These are phyloP conservation scores for Malurus alboscapulatus DNA, from an alignment of 2,113 vertebrate species.

Conservation along the genomic window DNA sequence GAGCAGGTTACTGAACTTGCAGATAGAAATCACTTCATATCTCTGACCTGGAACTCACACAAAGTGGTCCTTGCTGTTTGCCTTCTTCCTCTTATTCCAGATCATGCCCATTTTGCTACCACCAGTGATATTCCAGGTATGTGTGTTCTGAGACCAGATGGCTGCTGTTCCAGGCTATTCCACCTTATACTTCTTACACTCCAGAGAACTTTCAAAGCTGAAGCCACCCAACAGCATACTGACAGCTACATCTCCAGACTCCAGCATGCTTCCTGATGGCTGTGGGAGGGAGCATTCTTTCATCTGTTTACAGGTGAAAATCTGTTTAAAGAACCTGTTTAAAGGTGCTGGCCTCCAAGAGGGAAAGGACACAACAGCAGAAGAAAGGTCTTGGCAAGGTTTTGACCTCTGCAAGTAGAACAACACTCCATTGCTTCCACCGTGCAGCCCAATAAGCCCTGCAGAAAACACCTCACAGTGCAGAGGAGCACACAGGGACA, in stretches of 20 bases:
- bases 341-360: neutral
- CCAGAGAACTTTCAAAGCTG: neutral
- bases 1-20: neutral
- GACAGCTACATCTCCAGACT: neutral
- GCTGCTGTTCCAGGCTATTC: neutral
- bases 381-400: neutral
- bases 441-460: neutral
- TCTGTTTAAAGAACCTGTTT: neutral
- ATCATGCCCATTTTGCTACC: rapidly evolving
- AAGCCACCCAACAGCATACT: neutral
- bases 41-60: neutral
- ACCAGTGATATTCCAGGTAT: neutral
- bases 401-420: neutral
- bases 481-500: neutral
- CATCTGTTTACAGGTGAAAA: neutral
- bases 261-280: neutral
- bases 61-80: neutral
- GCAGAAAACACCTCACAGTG: neutral
- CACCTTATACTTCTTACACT: neutral
- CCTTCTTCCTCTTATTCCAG: neutral
- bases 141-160: neutral
- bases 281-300: neutral
- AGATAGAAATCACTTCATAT: neutral
- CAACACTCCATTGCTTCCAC: neutral
- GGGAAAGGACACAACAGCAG: neutral